Base-by-base conservation (phyloP, 2,888 invertebrate species). In the Ophraella communa region DNA sequence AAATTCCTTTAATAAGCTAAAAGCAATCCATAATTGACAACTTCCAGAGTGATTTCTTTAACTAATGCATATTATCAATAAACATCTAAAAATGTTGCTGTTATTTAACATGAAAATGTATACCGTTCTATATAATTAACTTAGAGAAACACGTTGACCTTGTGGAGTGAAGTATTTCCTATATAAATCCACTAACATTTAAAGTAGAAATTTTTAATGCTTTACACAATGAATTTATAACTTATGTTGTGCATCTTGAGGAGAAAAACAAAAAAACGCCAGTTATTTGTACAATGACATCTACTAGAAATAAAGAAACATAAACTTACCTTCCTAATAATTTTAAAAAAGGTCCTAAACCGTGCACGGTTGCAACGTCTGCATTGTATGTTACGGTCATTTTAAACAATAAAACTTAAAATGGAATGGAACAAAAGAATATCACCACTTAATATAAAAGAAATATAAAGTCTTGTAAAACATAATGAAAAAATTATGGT, bases 341-440 rank as follows among this genome's bases (percentile, higher is more conserved):
- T 85, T 92, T 93, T 73, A 94, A 85, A 85, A 95, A 95, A 76
- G 93, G 93, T 65, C 95, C 95, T 80, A 95, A 90, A 68, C 94
- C 93, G 57, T 89, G 68, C 60, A 73, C 72, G 39, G 77, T 78
- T 10, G 77, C 75, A 27, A 78, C 78, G 68, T 78, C 76, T 64
- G 73, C 76, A 45, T 78, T 77, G 58, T 78, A 78, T 21, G 76
- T 77, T 39, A 78, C 77, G 20, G 78, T 78, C 78, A 78, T 78
- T 68, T 70, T 51, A 10, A 51, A 23, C 23, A 27, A 51, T 17
- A 27, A 24, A 23, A n/a, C 11, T 21, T 23, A 47, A 47, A 21
- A n/a, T 39, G 2, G 14, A 39, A 39, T 14, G 4, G 17, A 39
- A 17, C 39, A 17, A 17, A 35, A 18, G 17, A 14, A 11, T 47